phyloP scores from a whole-genome alignment of 2,113 vertebrate genomes.

The Geococcyx californianus region DNA sequence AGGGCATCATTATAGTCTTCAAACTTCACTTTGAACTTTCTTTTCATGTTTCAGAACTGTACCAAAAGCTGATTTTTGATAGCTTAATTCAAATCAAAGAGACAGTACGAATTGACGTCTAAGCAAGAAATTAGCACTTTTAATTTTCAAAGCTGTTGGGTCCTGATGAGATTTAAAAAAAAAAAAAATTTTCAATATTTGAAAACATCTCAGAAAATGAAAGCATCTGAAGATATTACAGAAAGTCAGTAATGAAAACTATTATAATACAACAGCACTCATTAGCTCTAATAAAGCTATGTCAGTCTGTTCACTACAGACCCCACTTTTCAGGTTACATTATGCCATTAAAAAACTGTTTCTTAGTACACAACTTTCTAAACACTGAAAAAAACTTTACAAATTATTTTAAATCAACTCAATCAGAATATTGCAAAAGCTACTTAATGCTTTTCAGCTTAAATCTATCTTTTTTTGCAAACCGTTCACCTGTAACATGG shows the following conservation, averaged over 20 bases:
- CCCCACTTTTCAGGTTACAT: not conserved
- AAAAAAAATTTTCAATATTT: not conserved
- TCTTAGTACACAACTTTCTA: not conserved
- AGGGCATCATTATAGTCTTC: not conserved
- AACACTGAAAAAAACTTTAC: not conserved
- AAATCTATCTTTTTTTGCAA: not conserved
- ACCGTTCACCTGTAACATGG: not conserved
- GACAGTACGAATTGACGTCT: not conserved
- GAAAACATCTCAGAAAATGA: conserved; percentile 15
- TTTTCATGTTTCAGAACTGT: not conserved
- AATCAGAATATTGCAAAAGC: not conserved
- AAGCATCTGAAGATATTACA: conserved; percentile 2
- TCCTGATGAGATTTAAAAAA: not conserved
- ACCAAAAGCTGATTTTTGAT: not conserved
- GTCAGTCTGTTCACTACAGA: not conserved
- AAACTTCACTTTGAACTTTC: not conserved
- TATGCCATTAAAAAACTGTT: not conserved
- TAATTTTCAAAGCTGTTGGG: not conserved
- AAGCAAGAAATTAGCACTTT: not conserved
- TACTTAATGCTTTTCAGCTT: not conserved
- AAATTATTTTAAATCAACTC: not conserved
- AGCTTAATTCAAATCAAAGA: not conserved
- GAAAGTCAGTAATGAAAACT: not conserved
- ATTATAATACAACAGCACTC: not conserved
- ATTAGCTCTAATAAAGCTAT: not conserved